phyloP scores from a whole-genome alignment of 2,113 vertebrate species.

The Cichladusa arquata region DNA sequence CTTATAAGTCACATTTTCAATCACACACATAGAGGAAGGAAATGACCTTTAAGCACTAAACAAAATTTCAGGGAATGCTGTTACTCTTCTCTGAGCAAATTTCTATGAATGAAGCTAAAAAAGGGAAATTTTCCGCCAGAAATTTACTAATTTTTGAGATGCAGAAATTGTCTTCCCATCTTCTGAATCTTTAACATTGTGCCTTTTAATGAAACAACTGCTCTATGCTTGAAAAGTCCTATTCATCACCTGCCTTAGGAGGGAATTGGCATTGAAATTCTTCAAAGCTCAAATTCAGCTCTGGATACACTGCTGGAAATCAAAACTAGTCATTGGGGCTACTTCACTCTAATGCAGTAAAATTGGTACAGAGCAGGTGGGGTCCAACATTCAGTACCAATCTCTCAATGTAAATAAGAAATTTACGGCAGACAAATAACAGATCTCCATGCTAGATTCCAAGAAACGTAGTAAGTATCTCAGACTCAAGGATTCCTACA shows the following conservation, averaged over 20 bases:
- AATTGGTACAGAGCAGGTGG: not conserved
- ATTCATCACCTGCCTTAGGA: not conserved
- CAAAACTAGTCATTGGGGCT: not conserved
- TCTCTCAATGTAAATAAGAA: not conserved
- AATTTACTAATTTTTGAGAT: not conserved
- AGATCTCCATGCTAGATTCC: not conserved
- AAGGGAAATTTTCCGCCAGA: not conserved
- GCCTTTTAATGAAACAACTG: not conserved
- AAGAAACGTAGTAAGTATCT: not conserved
- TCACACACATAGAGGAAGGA: not conserved
- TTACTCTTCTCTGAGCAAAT: not conserved
- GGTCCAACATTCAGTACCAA: not conserved
- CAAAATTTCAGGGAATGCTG: not conserved
- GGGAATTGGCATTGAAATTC: not conserved
- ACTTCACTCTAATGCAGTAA: not conserved
- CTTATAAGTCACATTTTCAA: constrained; percentile 39
- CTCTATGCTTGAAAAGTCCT: not conserved
- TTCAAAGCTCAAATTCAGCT: not conserved
- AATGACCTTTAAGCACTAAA: not conserved
- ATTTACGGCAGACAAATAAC: not conserved
- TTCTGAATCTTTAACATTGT: not conserved
- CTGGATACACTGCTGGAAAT: not conserved
- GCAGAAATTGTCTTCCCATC: not conserved
- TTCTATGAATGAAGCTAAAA: not conserved
- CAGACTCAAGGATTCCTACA: not conserved